Conservation (phyloP, 2,797 vertebrate species). For the Serranus cabrilla region DNA sequence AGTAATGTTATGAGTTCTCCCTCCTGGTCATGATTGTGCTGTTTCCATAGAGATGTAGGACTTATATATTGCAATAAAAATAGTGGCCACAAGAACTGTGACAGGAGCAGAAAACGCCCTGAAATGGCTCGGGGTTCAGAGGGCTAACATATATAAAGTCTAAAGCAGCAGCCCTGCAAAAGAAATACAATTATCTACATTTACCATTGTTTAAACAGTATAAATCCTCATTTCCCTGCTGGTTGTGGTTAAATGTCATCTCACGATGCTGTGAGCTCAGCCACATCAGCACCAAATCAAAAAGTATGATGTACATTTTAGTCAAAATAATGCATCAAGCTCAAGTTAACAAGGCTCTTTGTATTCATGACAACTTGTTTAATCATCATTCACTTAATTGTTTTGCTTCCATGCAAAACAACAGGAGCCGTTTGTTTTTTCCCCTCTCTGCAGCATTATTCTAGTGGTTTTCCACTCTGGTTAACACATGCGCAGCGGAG, state of each 20-base stretch:
- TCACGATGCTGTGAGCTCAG: background rate
- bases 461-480: conserved; percentile 47
- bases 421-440: background rate
- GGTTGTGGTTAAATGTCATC: background rate
- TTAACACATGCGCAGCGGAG: conserved; percentile 48
- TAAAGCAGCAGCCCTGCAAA: background rate
- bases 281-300: background rate
- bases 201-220: background rate
- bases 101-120: no score
- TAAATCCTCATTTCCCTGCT: background rate
- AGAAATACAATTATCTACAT: background rate
- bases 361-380: conserved; percentile 25
- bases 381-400: conserved; percentile 17
- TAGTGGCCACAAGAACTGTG: no score
- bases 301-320: conserved; percentile 4
- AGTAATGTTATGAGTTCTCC: no score
- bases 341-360: conserved; percentile 31
- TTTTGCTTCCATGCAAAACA: conserved; percentile 34
- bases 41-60: no score
- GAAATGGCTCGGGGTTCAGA: no score
- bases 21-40: no score
- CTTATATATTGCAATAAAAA: no score
- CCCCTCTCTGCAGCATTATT: conserved; percentile 3
- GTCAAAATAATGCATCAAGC: background rate
- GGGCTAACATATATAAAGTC: background rate